phyloP scores from a whole-genome alignment of 2,797 vertebrate genomes.

The Girardinus metallicus region DNA sequence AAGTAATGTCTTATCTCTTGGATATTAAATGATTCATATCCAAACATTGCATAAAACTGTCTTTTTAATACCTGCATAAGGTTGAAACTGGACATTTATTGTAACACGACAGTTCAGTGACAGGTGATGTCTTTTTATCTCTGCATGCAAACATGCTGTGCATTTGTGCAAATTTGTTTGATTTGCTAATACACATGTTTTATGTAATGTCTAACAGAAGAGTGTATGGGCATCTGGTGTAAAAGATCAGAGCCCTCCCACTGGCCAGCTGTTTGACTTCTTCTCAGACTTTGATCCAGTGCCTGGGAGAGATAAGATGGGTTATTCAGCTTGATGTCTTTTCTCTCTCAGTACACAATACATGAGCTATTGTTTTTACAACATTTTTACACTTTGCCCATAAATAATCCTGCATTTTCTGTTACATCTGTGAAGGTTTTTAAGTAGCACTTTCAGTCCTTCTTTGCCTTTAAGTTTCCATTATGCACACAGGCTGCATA shows the following conservation, averaged over 20 bases:
- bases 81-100: neutral
- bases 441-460: neutral
- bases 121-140: neutral
- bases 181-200: constrained; percentile 17
- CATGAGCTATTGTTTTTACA: constrained; percentile 15
- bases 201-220: constrained; percentile 21
- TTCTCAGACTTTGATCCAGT: constrained; percentile 40
- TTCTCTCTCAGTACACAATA: constrained; percentile 1
- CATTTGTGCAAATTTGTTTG: constrained; percentile 19
- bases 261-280: constrained; percentile 41
- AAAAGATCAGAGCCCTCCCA: constrained; percentile 53
- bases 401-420: constrained; percentile 14
- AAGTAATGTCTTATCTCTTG: neutral
- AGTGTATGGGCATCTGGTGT: constrained; percentile 36
- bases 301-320: constrained; percentile 22
- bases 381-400: constrained; percentile 43
- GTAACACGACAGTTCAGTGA: neutral
- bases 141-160: neutral
- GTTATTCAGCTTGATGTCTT: constrained; percentile 19
- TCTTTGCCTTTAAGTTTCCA: constrained; percentile 20
- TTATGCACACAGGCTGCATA: constrained; percentile 23
- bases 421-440: constrained; percentile 7
- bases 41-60: neutral
- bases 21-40: neutral
- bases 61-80: neutral